Evolutionary conservation across 2,113 vertebrate species (phyloP), one percentile per base, ranked within the genome.

Genomic region (Aptenodytes patagonicus): DNA sequence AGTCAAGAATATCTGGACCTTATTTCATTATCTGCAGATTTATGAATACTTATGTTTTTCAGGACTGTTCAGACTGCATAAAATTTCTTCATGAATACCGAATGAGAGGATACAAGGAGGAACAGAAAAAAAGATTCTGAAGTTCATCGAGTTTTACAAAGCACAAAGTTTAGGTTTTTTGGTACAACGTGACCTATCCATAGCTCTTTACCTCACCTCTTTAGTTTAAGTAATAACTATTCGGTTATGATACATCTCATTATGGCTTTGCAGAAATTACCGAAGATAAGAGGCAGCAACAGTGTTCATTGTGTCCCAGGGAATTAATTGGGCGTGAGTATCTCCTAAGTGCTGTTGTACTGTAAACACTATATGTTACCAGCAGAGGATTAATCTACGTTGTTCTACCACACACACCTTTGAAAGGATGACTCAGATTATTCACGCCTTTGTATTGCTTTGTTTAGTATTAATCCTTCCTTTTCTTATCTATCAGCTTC

Each of bases 91-190:
- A 31, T 55, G 32, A 87, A 46, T 15, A 58, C 10, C 1, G 4
- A 31, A 55, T 66, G 52, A 68, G 17, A 51, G 17, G 42, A 19
- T 49, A 54, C 17, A 78, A 66, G 40, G 31, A 78, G 10, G 10
- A 78, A 78, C 17, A 49, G 10, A 55, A 42, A n/a, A 17, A 71
- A 46, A 3, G 3, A 9, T 61, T 79, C 32, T 49, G 28, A 13
- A 51, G 8, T 87, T 87, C 34, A 25, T 9, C 13, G 17, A 64
- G 29, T 58, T 86, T 66, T 83, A 40, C 19, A 57, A 57, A 88
- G 11, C 42, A 51, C 1, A 0, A 65, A 40, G 15, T 28, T n/a
- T 42, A 58, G 9, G 1, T 0, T 1, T 26, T 82, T 72, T 72
- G 26, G 18, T 66, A 47, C 11, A 36, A 25, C 58, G 24, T 1